Evolutionary conservation across 2,797 vertebrate genomes (phyloP).

Genomic region (Pteronotus mesoamericanus): DNA sequence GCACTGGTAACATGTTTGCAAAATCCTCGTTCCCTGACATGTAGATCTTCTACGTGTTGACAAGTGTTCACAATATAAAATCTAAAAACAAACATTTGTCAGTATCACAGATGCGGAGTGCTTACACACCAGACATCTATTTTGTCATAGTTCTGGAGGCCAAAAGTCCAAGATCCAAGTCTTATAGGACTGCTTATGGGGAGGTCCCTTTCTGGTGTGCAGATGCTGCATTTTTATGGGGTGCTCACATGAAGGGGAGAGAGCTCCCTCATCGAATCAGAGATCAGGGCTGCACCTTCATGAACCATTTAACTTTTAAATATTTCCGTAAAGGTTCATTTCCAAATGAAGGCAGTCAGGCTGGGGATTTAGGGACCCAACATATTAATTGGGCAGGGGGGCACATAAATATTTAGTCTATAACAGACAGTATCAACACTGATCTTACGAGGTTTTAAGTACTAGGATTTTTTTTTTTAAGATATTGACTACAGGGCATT

Average conservation of each 20-base stretch:
- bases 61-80: background rate
- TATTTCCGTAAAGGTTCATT: background rate
- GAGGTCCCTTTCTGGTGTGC: too few relatives aligned
- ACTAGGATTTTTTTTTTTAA: background rate
- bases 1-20: background rate
- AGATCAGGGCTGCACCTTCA: background rate
- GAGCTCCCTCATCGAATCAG: background rate
- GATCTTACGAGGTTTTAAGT: background rate
- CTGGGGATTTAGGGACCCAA: background rate
- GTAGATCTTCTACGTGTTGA: too few relatives aligned
- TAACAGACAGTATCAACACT: background rate
- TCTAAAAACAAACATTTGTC: background rate
- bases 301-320: background rate
- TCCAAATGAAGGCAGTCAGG: background rate
- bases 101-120: too few relatives aligned
- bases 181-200: too few relatives aligned
- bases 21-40: too few relatives aligned
- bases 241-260: background rate
- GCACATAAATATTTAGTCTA: background rate
- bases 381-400: background rate
- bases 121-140: background rate
- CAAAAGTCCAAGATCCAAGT: background rate
- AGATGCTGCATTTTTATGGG: background rate
- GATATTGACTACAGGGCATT: background rate
- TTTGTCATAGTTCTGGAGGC: background rate